phyloP scores from a whole-genome alignment of 2,888 invertebrate species.

The Agapostemon virescens region DNA sequence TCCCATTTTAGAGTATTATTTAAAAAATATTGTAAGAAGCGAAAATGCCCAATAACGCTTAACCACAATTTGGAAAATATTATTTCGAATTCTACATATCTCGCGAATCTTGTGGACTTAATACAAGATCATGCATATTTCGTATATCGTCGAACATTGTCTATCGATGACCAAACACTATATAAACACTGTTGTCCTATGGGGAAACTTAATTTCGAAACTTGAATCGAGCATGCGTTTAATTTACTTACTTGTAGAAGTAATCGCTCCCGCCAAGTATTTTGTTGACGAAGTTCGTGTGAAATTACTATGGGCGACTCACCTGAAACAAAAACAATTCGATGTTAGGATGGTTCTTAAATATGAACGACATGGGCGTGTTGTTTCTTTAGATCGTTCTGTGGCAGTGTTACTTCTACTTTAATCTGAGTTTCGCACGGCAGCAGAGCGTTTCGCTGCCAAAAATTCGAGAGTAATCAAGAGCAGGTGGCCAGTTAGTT shows the following conservation, averaged over 20 bases:
- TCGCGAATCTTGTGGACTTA: too few species aligned
- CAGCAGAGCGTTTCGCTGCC: slow-evolving; percentile 1
- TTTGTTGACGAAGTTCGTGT: background rate
- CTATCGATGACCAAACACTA: background rate
- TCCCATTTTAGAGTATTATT: too few species aligned
- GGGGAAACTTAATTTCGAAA: background rate
- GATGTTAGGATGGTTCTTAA: background rate
- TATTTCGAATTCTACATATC: too few species aligned
- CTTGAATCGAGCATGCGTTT: too few species aligned
- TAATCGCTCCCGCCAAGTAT: background rate
- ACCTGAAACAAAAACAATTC: slow-evolving; percentile 19
- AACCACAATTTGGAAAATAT: too few species aligned
- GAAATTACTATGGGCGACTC: background rate
- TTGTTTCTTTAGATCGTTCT: background rate
- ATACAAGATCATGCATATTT: too few species aligned
- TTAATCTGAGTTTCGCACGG: background rate
- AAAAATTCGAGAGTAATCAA: slow-evolving; percentile 36
- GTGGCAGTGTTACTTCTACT: background rate
- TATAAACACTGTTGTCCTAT: background rate
- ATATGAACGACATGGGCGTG: too few species aligned
- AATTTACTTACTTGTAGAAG: background rate
- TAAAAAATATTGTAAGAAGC: too few species aligned
- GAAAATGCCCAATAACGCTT: too few species aligned
- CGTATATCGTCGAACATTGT: background rate
- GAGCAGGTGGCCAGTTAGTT: slow-evolving; percentile 19